A percentile compares a stretch with the other conserved stretches of the same genome.
phyloP scores from a whole-genome alignment of 2,888 invertebrate genomes.

The Lochmaea capreae region DNA sequence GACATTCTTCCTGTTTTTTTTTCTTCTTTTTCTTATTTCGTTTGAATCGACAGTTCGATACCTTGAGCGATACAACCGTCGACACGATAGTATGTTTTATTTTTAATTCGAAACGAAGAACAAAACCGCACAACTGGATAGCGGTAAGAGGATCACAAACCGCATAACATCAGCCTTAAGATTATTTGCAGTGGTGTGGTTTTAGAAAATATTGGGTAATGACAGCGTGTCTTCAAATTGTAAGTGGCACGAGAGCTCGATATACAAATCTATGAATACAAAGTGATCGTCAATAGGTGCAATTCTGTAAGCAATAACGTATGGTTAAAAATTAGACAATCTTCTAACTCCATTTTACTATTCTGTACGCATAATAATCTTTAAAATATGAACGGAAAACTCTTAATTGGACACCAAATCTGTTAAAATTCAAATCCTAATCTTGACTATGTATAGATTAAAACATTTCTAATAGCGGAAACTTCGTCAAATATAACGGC shows the following conservation, averaged over 20 bases:
- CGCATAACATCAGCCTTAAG: constrained; percentile 28
- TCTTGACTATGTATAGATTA: too few species aligned
- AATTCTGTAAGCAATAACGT: too few species aligned
- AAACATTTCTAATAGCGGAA: too few species aligned
- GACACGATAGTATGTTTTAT: constrained; percentile 43
- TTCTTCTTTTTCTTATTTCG: constrained; percentile 38
- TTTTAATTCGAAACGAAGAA: constrained; percentile 41
- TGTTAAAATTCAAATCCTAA: too few species aligned
- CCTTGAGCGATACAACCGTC: constrained; percentile 40
- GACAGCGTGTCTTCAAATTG: neutral
- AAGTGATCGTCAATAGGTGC: too few species aligned
- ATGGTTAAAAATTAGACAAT: too few species aligned
- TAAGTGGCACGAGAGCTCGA: neutral
- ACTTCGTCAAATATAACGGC: too few species aligned
- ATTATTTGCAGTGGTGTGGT: constrained; percentile 20
- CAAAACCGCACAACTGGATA: constrained; percentile 22
- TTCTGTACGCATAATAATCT: too few species aligned
- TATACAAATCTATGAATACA: too few species aligned
- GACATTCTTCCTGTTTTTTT: neutral
- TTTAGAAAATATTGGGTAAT: constrained; percentile 3
- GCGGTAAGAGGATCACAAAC: constrained; percentile 29
- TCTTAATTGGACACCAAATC: too few species aligned
- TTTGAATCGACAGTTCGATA: constrained; percentile 45
- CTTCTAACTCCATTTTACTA: too few species aligned
- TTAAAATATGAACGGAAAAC: too few species aligned